Conservation (phyloP, 1,140 invertebrate genomes). For the Drosophila mauritiana region DNA sequence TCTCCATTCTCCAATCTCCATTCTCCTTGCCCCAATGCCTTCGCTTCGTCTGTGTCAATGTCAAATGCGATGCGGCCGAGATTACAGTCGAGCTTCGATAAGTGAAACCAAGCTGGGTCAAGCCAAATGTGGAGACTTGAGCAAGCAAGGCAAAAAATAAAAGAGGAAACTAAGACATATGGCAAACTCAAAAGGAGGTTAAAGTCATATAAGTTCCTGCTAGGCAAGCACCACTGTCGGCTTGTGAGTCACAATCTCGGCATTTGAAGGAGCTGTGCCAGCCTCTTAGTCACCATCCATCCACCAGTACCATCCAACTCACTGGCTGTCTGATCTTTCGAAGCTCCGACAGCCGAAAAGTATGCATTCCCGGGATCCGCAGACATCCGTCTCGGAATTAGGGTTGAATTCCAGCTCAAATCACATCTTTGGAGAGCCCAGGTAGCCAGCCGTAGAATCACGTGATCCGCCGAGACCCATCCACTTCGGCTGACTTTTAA, state of each 20-base stretch:
- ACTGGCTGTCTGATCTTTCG: background rate
- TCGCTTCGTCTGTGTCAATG: constrained; percentile 43
- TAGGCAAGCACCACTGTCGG: background rate
- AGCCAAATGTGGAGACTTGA: background rate
- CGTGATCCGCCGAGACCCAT: background rate
- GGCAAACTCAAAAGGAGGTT: background rate
- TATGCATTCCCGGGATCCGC: background rate
- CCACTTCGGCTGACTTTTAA: constrained; percentile 3
- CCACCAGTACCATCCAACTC: background rate
- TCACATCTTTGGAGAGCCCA: background rate
- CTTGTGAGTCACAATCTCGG: constrained; percentile 26
- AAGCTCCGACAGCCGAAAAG: constrained; percentile 1
- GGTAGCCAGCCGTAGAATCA: background rate
- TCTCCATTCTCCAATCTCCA: constrained; percentile 5
- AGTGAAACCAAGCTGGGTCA: background rate
- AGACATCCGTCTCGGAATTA: background rate
- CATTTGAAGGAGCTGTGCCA: background rate
- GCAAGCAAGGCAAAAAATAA: too few species aligned
- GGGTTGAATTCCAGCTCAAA: background rate
- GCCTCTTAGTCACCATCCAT: constrained; percentile 9
- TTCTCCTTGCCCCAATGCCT: constrained; percentile 41
- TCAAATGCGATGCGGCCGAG: constrained; percentile 36
- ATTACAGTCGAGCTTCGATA: constrained; percentile 11
- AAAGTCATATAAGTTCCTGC: background rate
- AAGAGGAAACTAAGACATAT: too few species aligned